These are phyloP conservation scores for Stercorarius parasiticus DNA, from an alignment of 2,113 vertebrate genomes.

Conservation along the genomic window DNA sequence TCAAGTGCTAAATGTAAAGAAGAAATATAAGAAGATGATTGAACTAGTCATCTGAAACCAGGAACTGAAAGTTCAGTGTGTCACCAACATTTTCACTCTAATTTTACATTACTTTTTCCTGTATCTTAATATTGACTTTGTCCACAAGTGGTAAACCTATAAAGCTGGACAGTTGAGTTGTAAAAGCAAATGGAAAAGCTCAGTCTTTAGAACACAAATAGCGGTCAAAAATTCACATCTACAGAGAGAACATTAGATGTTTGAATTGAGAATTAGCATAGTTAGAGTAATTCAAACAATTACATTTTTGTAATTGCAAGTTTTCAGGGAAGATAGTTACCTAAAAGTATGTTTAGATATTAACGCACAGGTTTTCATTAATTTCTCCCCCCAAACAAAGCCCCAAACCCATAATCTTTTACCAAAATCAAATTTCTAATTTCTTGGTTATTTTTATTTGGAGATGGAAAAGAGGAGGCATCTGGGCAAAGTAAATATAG, in stretches of 20 bases:
- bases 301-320: background rate
- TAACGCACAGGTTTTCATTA: background rate
- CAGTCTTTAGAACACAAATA: background rate
- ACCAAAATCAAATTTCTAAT: background rate
- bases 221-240: background rate
- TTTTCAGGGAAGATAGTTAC: background rate
- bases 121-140: background rate
- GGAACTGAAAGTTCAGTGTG: background rate
- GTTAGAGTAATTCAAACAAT: background rate
- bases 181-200: background rate
- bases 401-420: background rate
- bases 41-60: background rate
- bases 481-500: conserved; percentile 35
- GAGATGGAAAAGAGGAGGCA: background rate
- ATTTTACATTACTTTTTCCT: background rate
- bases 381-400: background rate
- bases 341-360: background rate
- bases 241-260: background rate
- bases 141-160: background rate
- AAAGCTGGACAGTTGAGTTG: background rate
- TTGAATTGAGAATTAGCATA: background rate
- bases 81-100: background rate
- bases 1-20: background rate
- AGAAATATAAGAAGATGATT: background rate
- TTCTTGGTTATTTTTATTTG: background rate